A percentile compares a stretch with the other conserved stretches of the same genome.
Evolutionary conservation across 2,888 invertebrate genomes (phyloP).

Genomic region (Aphidoletes aphidimyza): DNA sequence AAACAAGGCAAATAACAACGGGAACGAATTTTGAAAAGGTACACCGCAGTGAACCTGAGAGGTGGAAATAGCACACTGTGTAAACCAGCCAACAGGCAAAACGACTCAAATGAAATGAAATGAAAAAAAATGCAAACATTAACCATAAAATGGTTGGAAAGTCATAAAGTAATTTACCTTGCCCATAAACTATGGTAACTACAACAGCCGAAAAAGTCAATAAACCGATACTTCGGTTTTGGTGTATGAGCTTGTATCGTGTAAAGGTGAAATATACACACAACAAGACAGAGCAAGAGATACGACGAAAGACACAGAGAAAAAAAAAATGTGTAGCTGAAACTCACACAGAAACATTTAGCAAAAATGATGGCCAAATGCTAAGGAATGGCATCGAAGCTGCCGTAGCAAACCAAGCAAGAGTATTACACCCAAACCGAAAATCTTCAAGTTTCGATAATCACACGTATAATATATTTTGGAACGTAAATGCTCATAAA

Average conservation of each 20-base stretch:
- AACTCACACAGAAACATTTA: background rate
- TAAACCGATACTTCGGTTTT: slow-evolving; percentile 33
- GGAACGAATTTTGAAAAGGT: slow-evolving; percentile 29
- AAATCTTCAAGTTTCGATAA: slow-evolving; percentile 53
- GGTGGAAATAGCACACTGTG: slow-evolving; percentile 4
- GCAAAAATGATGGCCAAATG: slow-evolving; percentile 22
- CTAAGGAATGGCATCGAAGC: slow-evolving; percentile 5
- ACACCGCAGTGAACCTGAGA: background rate
- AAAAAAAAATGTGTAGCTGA: background rate
- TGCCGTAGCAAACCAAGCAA: no score
- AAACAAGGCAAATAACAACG: slow-evolving; percentile 11
- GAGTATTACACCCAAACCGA: slow-evolving; percentile 51
- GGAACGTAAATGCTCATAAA: slow-evolving; percentile 50
- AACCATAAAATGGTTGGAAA: slow-evolving; percentile 54
- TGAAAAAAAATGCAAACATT: background rate
- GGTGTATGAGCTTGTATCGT: no score
- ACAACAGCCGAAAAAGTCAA: slow-evolving; percentile 54
- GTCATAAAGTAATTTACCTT: slow-evolving; percentile 54
- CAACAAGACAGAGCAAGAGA: background rate
- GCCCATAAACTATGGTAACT: slow-evolving; percentile 54
- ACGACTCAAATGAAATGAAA: background rate
- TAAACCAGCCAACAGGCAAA: background rate
- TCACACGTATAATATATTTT: slow-evolving; percentile 37
- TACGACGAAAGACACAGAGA: background rate
- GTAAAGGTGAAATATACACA: background rate